These are phyloP conservation scores for Anhinga anhinga DNA, from an alignment of 2,113 vertebrate genomes.

Conservation along the genomic window DNA sequence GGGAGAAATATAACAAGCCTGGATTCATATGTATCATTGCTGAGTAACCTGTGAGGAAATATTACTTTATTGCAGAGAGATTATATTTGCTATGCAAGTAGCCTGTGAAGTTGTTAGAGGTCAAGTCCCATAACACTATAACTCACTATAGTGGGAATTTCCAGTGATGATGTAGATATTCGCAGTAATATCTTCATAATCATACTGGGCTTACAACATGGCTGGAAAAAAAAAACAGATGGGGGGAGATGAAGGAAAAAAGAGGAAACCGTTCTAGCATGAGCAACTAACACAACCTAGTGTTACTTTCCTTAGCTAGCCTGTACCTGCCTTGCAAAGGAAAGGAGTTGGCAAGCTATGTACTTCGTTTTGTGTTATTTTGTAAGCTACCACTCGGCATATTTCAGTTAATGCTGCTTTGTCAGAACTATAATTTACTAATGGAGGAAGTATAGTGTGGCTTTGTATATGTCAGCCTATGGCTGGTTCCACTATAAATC, in stretches of 20 bases:
- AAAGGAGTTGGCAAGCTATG: neutral
- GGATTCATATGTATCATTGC: neutral
- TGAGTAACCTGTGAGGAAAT: neutral
- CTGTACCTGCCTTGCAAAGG: neutral
- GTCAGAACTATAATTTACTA: conserved; percentile 19
- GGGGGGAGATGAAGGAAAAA: fast-evolving
- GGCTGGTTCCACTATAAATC: neutral
- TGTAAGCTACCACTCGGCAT: neutral
- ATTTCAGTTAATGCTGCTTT: conserved; percentile 30
- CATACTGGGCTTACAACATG: neutral
- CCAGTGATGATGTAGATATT: neutral
- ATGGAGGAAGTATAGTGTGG: neutral
- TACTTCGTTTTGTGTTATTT: neutral
- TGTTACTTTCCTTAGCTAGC: neutral
- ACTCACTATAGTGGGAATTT: neutral
- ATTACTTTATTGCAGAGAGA: neutral
- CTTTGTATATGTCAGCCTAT: neutral
- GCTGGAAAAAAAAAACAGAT: neutral
- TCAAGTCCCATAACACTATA: neutral
- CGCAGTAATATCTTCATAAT: neutral
- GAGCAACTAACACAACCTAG: neutral
- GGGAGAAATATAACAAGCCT: neutral
- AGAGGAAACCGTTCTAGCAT: neutral
- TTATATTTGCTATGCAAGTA: neutral
- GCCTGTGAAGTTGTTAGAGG: neutral